These are phyloP conservation scores for Antidorcas marsupialis DNA, from an alignment of 2,113 vertebrate genomes.

Conservation along the genomic window DNA sequence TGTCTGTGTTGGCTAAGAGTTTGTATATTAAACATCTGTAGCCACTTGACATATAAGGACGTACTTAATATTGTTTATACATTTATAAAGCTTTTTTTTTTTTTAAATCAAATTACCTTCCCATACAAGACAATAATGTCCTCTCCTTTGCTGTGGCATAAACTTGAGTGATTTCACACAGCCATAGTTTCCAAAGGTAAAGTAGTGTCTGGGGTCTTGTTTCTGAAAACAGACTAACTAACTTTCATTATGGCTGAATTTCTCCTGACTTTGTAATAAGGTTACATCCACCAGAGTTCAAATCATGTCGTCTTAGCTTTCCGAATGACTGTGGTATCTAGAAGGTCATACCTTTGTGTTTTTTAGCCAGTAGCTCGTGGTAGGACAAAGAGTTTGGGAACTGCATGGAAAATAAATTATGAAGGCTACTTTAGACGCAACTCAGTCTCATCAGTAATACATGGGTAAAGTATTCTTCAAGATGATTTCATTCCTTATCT, in stretches of 20 bases:
- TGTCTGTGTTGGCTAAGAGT: conserved; percentile 34
- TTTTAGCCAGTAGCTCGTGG: background rate
- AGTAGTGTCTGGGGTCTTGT: background rate
- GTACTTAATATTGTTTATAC: conserved; percentile 22
- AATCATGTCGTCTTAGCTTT: background rate
- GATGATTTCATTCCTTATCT: background rate
- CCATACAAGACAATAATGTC: background rate
- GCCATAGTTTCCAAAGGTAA: background rate
- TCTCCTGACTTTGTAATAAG: background rate
- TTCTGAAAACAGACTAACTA: conserved; percentile 8
- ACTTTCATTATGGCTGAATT: background rate
- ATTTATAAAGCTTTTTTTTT: background rate
- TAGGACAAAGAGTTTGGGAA: background rate
- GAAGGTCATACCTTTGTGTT: background rate
- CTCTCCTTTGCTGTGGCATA: background rate
- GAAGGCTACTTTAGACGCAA: background rate
- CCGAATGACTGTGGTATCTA: background rate
- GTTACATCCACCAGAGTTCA: background rate
- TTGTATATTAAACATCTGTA: conserved; percentile 34
- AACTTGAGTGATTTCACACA: background rate
- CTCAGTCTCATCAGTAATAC: background rate
- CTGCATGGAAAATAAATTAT: background rate
- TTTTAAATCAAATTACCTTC: background rate
- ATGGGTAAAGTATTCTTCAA: background rate
- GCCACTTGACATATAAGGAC: conserved; percentile 42